Evolutionary conservation across 2,113 vertebrate species (phyloP), one percentile per base, ranked within the genome.

Genomic region (Charadrius vociferus): DNA sequence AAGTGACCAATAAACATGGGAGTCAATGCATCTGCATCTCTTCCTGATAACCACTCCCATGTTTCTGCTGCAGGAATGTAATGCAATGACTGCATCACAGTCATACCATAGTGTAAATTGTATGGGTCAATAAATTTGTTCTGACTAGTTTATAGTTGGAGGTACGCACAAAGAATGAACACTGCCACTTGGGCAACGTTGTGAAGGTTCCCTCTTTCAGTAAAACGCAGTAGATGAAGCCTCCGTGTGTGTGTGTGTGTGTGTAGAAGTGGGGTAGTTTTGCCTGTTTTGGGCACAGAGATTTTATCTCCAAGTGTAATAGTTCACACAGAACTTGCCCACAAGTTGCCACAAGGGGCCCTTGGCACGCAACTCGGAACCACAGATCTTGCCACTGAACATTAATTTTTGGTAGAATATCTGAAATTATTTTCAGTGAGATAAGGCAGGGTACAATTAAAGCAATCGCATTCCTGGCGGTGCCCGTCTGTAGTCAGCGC

Each of bases 401-500:
- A 61, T 70, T 23, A 79, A 32, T 37, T 88, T 81, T 87, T 63
- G 7, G 23, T 92, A 81, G 66, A 91, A 86, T 75, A 84, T 47
- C 10, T 63, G 47, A 90, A 90, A 88, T 72, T 45, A 47, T 49
- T 45, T 93, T 75, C 58, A 92, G 22, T 0, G 2, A 3, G 2
- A 36, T 34, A n/a, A 86, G 30, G n/a, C 55, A 67, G 50, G 41
- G 20, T 53, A 30, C 73, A 91, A 77, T 73, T 77, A 91, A 59
- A 83, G 53, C 37, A 37, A 58, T 45, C 2, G 4, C 17, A 55
- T 58, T 78, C 53, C 58, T 94, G 49, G 39, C 0, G 0, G 43
- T 41, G 30, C 53, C 78, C 2, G 2, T 36, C 77, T 87, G 77
- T 34, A 7, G 1, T 27, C n/a, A 59, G 43, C 0, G 1, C 2